A percentile compares a stretch with the other conserved stretches of the same genome.
Conservation (phyloP, 64 coral and sea anemone genomes). For the Exaiptasia diaphana region DNA sequence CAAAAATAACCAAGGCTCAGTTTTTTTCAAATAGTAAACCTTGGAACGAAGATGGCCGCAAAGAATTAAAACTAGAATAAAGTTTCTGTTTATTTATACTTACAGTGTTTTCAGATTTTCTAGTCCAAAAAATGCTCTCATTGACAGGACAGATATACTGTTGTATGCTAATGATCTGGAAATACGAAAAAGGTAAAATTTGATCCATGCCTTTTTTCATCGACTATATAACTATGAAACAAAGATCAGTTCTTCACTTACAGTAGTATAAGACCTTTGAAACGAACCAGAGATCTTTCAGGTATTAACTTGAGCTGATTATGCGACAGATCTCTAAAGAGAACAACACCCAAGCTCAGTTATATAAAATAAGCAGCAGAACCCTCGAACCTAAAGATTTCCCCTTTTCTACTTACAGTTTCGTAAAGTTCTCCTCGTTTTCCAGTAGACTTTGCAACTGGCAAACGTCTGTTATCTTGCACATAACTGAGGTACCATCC, state of each 20-base stretch:
- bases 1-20: too few relatives aligned
- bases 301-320: not conserved
- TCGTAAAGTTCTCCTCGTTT: too few relatives aligned
- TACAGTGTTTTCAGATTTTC: not conserved
- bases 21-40: not conserved
- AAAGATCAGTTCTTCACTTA: not conserved
- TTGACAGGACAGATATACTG: not conserved
- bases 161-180: not conserved
- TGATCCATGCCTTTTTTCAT: not conserved
- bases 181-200: not conserved
- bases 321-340: not conserved
- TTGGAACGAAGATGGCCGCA: not conserved
- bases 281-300: not conserved
- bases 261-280: not conserved
- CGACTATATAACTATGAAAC: not conserved
- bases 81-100: too few relatives aligned
- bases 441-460: too few relatives aligned
- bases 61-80: not conserved
- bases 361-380: too few relatives aligned
- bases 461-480: too few relatives aligned
- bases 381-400: too few relatives aligned
- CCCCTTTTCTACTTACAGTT: too few relatives aligned
- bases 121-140: not conserved
- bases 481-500: too few relatives aligned
- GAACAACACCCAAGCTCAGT: too few relatives aligned